Conservation (phyloP, 2,888 invertebrate genomes). For the Cremastinae sp. region DNA sequence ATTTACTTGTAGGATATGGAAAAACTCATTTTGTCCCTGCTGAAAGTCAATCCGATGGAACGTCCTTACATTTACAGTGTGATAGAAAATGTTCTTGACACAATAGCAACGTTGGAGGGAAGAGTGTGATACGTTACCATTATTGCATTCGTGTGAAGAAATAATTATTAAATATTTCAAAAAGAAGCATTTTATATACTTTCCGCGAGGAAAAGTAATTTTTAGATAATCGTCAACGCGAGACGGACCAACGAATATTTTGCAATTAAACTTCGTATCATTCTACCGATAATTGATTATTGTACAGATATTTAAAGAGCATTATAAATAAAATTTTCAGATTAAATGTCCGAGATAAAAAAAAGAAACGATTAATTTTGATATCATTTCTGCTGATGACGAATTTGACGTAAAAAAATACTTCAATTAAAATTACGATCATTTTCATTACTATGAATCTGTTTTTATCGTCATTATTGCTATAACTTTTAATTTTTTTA, state of each 20-base stretch:
- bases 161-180: conserved; percentile 19
- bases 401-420: too few relatives aligned
- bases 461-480: too few relatives aligned
- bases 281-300: conserved; percentile 43
- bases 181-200: conserved; percentile 9
- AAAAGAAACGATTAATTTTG: too few relatives aligned
- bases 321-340: conserved; percentile 36
- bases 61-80: conserved; percentile 89
- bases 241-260: conserved; percentile 56
- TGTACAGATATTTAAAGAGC: conserved; percentile 39
- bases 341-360: conserved; percentile 22
- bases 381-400: too few relatives aligned
- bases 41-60: conserved; percentile 88
- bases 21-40: conserved; percentile 85
- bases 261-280: conserved; percentile 51
- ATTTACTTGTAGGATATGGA: conserved; percentile 84
- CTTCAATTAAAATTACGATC: too few relatives aligned
- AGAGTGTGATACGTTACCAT: conserved; percentile 80
- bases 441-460: too few relatives aligned
- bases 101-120: conserved; percentile 82
- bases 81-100: conserved; percentile 84
- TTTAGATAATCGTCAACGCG: not conserved
- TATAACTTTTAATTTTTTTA: too few relatives aligned
- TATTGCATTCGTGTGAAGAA: not conserved
- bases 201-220: not conserved